A percentile compares a stretch with the other conserved stretches of the same genome.
Evolutionary conservation across 2,113 vertebrate species (phyloP).

Genomic region (Corythornis madagascariensis): DNA sequence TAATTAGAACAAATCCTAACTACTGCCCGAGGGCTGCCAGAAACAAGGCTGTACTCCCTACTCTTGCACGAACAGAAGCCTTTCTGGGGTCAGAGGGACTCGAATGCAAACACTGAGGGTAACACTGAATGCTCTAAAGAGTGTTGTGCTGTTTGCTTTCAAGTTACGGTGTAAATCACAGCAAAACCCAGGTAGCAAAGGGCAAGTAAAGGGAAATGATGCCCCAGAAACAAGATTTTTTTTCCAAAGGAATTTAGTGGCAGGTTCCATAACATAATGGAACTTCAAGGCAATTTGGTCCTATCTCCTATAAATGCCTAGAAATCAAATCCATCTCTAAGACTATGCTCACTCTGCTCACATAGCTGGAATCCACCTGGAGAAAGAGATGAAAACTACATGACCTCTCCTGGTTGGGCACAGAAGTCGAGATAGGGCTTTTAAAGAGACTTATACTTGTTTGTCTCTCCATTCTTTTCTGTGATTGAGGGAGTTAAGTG

Average conservation of each 20-base stretch:
- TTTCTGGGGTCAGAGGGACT: slow-evolving; percentile 39
- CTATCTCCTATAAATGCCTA: not conserved
- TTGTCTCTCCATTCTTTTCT: not conserved
- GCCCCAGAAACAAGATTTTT: not conserved
- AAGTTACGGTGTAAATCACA: not conserved
- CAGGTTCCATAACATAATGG: not conserved
- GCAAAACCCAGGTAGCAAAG: not conserved
- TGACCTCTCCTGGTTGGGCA: not conserved
- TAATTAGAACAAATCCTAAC: slow-evolving; percentile 69
- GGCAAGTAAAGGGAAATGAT: not conserved
- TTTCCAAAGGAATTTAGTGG: not conserved
- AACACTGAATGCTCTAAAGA: slow-evolving; percentile 11
- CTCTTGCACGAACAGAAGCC: slow-evolving; percentile 21
- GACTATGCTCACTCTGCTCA: not conserved
- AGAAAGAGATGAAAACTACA: not conserved
- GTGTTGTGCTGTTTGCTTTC: not conserved
- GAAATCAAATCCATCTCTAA: not conserved
- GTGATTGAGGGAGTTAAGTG: not conserved
- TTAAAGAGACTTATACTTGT: not conserved
- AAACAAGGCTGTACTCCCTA: slow-evolving; percentile 49
- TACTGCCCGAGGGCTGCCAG: slow-evolving; percentile 48
- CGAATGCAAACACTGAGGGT: not conserved
- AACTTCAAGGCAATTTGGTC: not conserved
- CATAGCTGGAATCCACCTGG: not conserved
- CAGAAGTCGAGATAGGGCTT: not conserved